A percentile compares a stretch with the other conserved stretches of the same genome.
Conservation (phyloP, 1,140 invertebrate species). For the Drosophila sulfurigaster region DNA sequence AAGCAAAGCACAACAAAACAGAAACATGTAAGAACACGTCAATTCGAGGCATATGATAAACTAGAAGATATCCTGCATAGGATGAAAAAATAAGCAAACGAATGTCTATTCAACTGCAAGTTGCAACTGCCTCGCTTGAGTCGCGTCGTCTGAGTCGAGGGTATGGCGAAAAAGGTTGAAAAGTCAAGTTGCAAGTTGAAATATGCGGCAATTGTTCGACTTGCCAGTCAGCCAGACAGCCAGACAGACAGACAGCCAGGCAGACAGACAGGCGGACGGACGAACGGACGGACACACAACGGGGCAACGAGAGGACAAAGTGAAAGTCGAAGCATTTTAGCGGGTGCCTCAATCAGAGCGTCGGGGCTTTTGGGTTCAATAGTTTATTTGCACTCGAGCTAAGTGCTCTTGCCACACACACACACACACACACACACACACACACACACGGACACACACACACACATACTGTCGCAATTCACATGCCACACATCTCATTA, state of each 20-base stretch:
- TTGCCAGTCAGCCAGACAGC: constrained; percentile 30
- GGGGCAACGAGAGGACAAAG: constrained; percentile 18
- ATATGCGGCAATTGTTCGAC: constrained; percentile 75
- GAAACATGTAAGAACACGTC: constrained; percentile 9
- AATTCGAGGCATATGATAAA: not conserved
- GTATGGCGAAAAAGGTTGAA: constrained; percentile 52
- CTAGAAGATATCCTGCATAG: not conserved
- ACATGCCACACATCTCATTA: constrained; percentile 62
- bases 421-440: constrained; percentile 11
- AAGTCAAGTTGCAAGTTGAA: constrained; percentile 82
- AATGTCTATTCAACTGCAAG: not conserved
- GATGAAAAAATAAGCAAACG: too few species aligned
- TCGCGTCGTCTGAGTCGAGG: not conserved
- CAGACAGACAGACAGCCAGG: constrained; percentile 10
- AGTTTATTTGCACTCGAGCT: constrained; percentile 53
- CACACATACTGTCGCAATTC: not conserved
- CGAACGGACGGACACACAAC: not conserved
- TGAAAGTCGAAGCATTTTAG: constrained; percentile 51
- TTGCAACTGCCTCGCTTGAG: not conserved
- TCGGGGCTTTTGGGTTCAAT: constrained; percentile 43
- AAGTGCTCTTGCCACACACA: constrained; percentile 35
- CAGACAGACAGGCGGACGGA: not conserved
- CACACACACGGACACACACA: not conserved
- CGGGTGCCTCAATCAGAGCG: constrained; percentile 29
- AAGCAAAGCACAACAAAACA: constrained; percentile 43